Percentiles rank a stretch among this genome's conserved stretches.
Evolutionary conservation across 2,113 vertebrate genomes (phyloP).

Genomic region (Eolophus roseicapilla): DNA sequence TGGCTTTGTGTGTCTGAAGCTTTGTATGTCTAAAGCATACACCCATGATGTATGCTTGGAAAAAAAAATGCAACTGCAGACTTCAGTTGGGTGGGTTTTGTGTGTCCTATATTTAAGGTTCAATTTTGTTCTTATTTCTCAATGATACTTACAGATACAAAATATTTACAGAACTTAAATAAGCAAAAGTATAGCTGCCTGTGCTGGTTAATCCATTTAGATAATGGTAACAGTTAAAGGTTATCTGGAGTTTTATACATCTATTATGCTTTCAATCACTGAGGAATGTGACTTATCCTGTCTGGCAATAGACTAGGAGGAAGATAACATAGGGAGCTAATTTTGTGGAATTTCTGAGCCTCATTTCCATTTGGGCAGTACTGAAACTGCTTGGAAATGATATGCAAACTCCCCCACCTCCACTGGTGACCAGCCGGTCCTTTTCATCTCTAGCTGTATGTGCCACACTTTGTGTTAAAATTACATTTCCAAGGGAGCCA

Average conservation of each 20-base stretch:
- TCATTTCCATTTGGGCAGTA: not conserved
- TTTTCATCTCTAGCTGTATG: not conserved
- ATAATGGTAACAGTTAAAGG: not conserved
- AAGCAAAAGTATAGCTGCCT: not conserved
- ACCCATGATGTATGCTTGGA: not conserved
- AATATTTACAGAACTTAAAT: not conserved
- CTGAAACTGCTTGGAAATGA: not conserved
- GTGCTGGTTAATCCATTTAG: not conserved
- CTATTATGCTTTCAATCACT: not conserved
- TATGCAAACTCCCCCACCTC: not conserved
- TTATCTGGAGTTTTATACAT: not conserved
- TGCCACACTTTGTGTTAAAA: not conserved
- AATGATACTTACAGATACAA: not conserved
- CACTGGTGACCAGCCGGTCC: rapidly evolving
- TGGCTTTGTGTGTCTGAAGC: not conserved
- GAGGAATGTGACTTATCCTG: not conserved
- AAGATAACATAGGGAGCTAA: not conserved
- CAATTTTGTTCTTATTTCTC: not conserved
- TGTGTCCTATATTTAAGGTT: not conserved
- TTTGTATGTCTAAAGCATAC: not conserved
- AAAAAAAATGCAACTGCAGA: not conserved
- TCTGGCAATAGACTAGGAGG: not conserved
- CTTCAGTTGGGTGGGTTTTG: not conserved
- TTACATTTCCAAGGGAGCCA: not conserved
- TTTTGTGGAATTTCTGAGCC: not conserved